Conservation (phyloP, 2,888 invertebrate genomes). For the Pristionchus japonicus region DNA sequence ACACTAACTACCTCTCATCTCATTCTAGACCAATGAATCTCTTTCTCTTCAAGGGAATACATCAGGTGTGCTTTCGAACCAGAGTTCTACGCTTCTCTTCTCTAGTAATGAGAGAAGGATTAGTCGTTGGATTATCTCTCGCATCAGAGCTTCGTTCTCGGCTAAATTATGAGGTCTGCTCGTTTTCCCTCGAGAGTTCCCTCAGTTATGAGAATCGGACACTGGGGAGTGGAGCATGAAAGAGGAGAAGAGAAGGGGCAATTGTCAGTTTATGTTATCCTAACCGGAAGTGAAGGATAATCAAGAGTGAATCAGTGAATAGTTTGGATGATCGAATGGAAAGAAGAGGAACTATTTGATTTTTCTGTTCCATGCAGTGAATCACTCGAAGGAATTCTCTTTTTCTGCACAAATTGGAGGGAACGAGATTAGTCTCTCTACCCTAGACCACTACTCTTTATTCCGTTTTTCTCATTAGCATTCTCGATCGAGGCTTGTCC, state of each 20-base stretch:
- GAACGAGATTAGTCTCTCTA: background rate
- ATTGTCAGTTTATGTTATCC: constrained; percentile 3
- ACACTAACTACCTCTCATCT: background rate
- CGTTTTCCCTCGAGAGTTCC: background rate
- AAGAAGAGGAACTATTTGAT: background rate
- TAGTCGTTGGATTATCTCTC: background rate
- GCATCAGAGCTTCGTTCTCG: background rate
- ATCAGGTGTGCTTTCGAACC: background rate
- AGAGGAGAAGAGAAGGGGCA: background rate
- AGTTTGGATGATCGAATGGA: background rate
- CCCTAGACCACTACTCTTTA: background rate
- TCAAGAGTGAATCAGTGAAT: background rate
- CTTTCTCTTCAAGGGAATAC: background rate
- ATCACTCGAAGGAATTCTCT: background rate
- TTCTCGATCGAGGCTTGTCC: background rate
- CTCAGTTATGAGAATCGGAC: background rate
- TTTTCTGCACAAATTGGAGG: background rate
- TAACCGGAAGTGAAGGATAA: background rate
- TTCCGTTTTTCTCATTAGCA: background rate
- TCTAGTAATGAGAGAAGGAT: background rate
- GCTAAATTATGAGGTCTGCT: background rate
- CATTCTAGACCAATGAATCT: background rate
- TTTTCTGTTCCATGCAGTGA: constrained; percentile 7
- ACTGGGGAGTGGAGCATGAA: background rate
- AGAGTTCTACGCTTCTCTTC: background rate